phyloP scores from a whole-genome alignment of 2,113 vertebrate species.

The Amphiprion ocellaris region DNA sequence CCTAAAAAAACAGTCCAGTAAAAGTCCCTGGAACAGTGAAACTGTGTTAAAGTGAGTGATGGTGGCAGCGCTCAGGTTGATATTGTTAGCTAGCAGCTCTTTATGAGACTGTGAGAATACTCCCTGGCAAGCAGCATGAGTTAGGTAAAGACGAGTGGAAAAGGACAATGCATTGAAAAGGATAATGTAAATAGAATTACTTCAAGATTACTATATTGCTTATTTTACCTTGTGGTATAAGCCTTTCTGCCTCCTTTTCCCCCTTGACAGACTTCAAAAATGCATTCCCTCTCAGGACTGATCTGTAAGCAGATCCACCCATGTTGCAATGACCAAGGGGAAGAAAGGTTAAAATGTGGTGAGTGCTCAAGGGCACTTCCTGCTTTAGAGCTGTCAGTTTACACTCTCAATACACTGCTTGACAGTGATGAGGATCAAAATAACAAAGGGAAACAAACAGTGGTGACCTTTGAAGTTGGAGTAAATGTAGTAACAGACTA shows the following conservation, averaged over 20 bases:
- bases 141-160: background rate
- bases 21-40: constrained; percentile 52
- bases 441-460: background rate
- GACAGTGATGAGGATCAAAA: background rate
- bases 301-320: background rate
- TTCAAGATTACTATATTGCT: constrained; percentile 33
- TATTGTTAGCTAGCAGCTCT: constrained; percentile 40
- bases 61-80: constrained; percentile 54
- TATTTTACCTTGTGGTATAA: constrained; percentile 14
- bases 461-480: constrained; percentile 5
- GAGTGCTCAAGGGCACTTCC: constrained; percentile 4
- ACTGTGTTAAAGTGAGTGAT: constrained; percentile 63
- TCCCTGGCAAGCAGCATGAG: constrained; percentile 26
- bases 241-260: constrained; percentile 13
- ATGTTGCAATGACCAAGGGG: background rate
- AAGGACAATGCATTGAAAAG: constrained; percentile 26
- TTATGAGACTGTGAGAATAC: constrained; percentile 50
- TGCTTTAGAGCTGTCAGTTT: constrained; percentile 12
- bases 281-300: constrained; percentile 1
- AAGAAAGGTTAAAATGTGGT: background rate
- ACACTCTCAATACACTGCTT: background rate
- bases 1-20: constrained; percentile 42
- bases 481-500: background rate
- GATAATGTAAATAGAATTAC: constrained; percentile 25
- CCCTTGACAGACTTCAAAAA: constrained; percentile 15